These are phyloP conservation scores for Nothocercus julius DNA, from an alignment of 2,113 vertebrate genomes.

Conservation along the genomic window DNA sequence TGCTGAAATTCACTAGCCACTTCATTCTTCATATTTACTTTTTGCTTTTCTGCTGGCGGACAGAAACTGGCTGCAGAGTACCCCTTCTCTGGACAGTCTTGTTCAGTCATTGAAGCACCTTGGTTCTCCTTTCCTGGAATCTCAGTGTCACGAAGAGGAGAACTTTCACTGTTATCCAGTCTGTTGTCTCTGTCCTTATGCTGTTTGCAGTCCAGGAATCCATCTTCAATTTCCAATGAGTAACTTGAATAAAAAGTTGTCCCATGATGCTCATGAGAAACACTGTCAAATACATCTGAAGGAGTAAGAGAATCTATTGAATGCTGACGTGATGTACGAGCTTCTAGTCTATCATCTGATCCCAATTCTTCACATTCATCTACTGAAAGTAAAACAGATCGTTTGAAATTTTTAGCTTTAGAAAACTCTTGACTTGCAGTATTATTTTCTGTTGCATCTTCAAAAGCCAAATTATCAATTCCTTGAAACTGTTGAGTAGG, in stretches of 20 bases:
- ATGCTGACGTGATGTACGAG: conserved; percentile 73
- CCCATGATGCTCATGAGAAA: conserved; percentile 69
- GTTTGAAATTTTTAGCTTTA: conserved; percentile 85
- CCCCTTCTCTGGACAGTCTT: not conserved
- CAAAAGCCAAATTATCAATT: conserved; percentile 94
- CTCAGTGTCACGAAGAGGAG: conserved; percentile 7
- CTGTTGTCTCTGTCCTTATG: conserved; percentile 26
- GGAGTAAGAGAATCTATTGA: conserved; percentile 72
- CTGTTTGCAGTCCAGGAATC: conserved; percentile 45
- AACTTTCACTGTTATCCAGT: not conserved
- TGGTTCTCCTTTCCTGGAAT: conserved; percentile 33
- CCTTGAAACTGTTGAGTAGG: conserved; percentile 87
- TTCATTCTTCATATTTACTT: conserved; percentile 23
- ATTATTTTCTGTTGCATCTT: conserved; percentile 88
- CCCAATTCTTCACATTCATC: conserved; percentile 97
- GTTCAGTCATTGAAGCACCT: conserved; percentile 32
- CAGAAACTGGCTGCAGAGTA: conserved; percentile 1
- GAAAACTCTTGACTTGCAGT: conserved; percentile 78
- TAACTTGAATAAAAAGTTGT: conserved; percentile 58
- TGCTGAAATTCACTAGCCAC: conserved; percentile 50
- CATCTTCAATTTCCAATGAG: conserved; percentile 57
- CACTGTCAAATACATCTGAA: conserved; percentile 88
- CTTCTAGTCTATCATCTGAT: conserved; percentile 87
- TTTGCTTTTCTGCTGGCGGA: conserved; percentile 44
- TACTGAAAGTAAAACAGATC: conserved; percentile 93